Evolutionary conservation across 92 coral and sea anemone species (phyloP), one percentile per base, ranked within the genome.

Genomic region (Plumapathes pennacea): DNA sequence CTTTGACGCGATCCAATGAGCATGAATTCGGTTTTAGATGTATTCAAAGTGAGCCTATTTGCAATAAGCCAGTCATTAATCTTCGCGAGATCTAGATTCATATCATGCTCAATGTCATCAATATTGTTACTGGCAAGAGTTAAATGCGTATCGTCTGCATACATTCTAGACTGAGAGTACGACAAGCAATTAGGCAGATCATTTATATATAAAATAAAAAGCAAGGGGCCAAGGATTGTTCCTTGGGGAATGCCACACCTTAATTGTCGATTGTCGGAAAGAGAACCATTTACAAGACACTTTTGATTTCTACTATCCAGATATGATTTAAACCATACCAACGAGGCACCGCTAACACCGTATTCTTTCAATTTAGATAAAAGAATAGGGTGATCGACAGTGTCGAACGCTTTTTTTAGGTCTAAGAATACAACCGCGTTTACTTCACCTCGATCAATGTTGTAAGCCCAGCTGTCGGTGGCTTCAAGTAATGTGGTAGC

Each of bases 61-160:
- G 72, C 72, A 48, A 60, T 38, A 37, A 64, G 60, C 61, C 72
- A 64, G 34, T 25, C 22, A 25, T 53, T 53, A 50, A 64, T 49
- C 29, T 48, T 64, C 33, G 37, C 49, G 32, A 50, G 38, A 37
- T 64, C 60, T 32, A 24, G 21, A 32, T 62, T 62, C 32, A 46
- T 49, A 25, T 49, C 32, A 38, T 36, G 27, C 33, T 62, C 36
- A 31, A 62, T 62, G 29, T 31, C 57, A 15, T 48, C 57, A 38
- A 47, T 38, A 41, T 62, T 57, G 32, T 33, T 62, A 32, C 70
- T 33, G 30, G 70, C 70, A 62, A 23, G 47, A 36, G 70, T 46
- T 32, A 62, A 30, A 62, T 57, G 46, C 23, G 37, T 47, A 39
- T 47, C 56, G 46, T 61, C 41, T 27, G 69, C 69, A 46, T 61